Base-by-base conservation (phyloP, 2,797 vertebrate genomes). In the Catharus ustulatus region DNA sequence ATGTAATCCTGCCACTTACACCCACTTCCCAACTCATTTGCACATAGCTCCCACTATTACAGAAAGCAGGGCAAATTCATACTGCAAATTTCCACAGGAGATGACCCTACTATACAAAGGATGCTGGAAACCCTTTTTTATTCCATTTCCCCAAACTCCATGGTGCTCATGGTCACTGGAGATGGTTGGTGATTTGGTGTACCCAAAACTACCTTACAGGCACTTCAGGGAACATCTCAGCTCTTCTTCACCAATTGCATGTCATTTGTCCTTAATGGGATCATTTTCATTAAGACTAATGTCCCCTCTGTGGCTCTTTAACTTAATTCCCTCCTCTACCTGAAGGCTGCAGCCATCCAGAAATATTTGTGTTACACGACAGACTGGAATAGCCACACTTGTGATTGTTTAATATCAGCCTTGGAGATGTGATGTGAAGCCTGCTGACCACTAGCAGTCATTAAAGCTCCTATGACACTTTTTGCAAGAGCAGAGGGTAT, bases 401-500 rank as follows among this genome's bases (percentile, higher is more conserved):
- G 68, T 81, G 59, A 64, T 74, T 79, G 63, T 63, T 94, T 92
- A 87, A 82, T 77, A 69, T 27, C 69, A 66, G 6, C 20, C 93
- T 91, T 89, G 88, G 64, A 73, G 66, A 96, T 75, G 93, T 52
- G 84, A 96, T 75, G 88, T 88, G 92, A 94, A 97, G 95, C 95
- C 87, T 18, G 54, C 89, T 97, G 97, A 96, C 96, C 94, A 96
- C 96, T 96, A 86, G 73, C 74, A 72, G 95, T 96, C 95, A 88
- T 97, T 97, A 96, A 97, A 96, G 95, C 95, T 96, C 95, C 93
- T 93, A 91, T 57, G 89, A 97, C 89, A 95, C 69, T 94, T 97
- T 97, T 97, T 97, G 96, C 97, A 97, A 97, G 97, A 97, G 96
- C 93, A 96, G 95, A 97, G 97, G 94, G 92, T 94, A 66, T 89